Conservation (phyloP, 2,113 vertebrate genomes). For the Tyrannus savana region DNA sequence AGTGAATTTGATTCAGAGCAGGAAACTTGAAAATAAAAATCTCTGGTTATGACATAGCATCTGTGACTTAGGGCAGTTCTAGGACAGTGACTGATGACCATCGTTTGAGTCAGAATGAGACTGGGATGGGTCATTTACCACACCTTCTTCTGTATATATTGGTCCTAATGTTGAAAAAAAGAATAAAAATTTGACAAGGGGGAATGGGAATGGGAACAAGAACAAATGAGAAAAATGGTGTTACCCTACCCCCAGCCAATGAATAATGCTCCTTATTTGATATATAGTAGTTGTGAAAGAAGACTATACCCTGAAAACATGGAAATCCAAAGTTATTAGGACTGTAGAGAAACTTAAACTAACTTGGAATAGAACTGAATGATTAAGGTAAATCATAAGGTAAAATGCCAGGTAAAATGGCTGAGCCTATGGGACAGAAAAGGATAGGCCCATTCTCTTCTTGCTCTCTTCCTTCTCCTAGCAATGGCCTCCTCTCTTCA, state of each 20-base stretch:
- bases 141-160: not conserved
- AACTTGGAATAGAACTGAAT: not conserved
- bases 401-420: not conserved
- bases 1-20: not conserved
- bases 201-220: not conserved
- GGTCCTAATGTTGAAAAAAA: not conserved
- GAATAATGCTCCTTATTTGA: not conserved
- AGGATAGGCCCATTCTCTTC: not conserved
- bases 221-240: not conserved
- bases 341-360: not conserved
- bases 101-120: not conserved
- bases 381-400: too few relatives aligned
- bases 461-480: not conserved
- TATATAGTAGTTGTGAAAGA: not conserved
- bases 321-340: not conserved
- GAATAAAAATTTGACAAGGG: not conserved
- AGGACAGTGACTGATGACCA: not conserved
- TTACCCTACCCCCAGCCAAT: not conserved
- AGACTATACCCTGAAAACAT: not conserved
- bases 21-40: not conserved
- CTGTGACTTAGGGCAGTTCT: not conserved
- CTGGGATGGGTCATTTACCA: not conserved
- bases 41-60: not conserved
- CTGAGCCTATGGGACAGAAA: not conserved
- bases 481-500: not conserved